Evolutionary conservation across 2,888 invertebrate genomes (phyloP).

Genomic region (Xylocampa areola): DNA sequence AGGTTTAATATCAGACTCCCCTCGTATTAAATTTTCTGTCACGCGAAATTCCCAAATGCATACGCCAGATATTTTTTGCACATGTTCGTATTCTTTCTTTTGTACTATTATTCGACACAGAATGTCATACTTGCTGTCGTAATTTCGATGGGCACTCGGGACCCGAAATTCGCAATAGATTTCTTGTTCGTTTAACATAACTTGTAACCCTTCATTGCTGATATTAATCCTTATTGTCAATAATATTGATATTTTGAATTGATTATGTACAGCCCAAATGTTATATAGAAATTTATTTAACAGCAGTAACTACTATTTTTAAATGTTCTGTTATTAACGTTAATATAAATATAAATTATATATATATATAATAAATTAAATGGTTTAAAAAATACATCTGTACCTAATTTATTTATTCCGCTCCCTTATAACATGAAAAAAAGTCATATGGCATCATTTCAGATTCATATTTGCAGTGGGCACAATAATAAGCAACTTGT

Average conservation of each 20-base stretch:
- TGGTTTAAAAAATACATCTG: no score
- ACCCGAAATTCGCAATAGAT: constrained; percentile 64
- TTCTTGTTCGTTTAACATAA: constrained; percentile 46
- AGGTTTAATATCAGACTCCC: constrained; percentile 90
- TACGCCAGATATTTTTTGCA: constrained; percentile 89
- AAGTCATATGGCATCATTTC: constrained; percentile 74
- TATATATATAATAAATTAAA: no score
- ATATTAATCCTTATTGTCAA: constrained; percentile 23
- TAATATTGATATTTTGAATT: constrained; percentile 18
- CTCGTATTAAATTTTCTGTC: constrained; percentile 89
- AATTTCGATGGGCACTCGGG: constrained; percentile 73
- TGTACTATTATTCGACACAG: constrained; percentile 87
- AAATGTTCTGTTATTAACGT: no score
- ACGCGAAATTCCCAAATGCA: constrained; percentile 90
- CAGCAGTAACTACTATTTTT: neutral
- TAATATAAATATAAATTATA: no score
- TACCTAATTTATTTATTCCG: no score
- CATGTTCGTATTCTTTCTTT: constrained; percentile 87
- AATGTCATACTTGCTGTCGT: constrained; percentile 79
- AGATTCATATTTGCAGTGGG: constrained; percentile 77
- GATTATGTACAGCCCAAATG: constrained; percentile 14
- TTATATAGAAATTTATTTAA: neutral
- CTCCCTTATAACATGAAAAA: constrained; percentile 20
- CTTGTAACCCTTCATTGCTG: constrained; percentile 35
- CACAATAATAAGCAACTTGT: constrained; percentile 75